A percentile compares a stretch with the other conserved stretches of the same genome.
These are phyloP conservation scores for Dryobates pubescens DNA, from an alignment of 2,797 vertebrate genomes.

Conservation along the genomic window DNA sequence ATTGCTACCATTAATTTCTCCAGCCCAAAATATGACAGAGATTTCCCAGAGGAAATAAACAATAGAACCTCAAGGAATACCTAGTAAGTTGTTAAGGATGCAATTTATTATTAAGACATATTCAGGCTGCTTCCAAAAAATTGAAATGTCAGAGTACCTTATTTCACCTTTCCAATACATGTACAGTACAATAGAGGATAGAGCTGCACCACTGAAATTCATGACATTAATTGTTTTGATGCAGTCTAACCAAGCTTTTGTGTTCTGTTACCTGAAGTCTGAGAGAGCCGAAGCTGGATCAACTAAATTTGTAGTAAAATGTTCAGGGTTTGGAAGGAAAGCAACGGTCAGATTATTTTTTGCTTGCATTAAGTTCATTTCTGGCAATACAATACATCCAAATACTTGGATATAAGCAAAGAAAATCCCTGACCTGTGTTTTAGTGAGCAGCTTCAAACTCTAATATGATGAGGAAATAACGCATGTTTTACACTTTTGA, in stretches of 20 bases:
- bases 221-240: constrained; percentile 66
- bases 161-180: constrained; percentile 75
- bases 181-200: constrained; percentile 70
- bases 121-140: constrained; percentile 75
- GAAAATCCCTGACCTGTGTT: constrained; percentile 67
- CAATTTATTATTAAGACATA: constrained; percentile 68
- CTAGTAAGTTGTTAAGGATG: constrained; percentile 68
- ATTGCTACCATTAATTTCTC: constrained; percentile 60
- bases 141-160: constrained; percentile 49
- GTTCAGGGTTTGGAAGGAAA: constrained; percentile 62
- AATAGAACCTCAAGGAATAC: constrained; percentile 62
- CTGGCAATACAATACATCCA: constrained; percentile 62
- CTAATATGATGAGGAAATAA: constrained; percentile 63
- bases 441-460: constrained; percentile 70
- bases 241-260: constrained; percentile 63
- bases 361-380: constrained; percentile 55
- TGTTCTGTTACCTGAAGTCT: constrained; percentile 63
- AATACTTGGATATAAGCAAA: constrained; percentile 68
- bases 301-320: constrained; percentile 60
- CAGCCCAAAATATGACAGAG: constrained; percentile 36
- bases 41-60: constrained; percentile 66
- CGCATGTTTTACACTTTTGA: constrained; percentile 80
- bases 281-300: constrained; percentile 50
- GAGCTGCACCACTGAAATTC: constrained; percentile 75
- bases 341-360: constrained; percentile 69